Conservation (phyloP, 2,888 invertebrate genomes). For the Drosophila acutilabella region DNA sequence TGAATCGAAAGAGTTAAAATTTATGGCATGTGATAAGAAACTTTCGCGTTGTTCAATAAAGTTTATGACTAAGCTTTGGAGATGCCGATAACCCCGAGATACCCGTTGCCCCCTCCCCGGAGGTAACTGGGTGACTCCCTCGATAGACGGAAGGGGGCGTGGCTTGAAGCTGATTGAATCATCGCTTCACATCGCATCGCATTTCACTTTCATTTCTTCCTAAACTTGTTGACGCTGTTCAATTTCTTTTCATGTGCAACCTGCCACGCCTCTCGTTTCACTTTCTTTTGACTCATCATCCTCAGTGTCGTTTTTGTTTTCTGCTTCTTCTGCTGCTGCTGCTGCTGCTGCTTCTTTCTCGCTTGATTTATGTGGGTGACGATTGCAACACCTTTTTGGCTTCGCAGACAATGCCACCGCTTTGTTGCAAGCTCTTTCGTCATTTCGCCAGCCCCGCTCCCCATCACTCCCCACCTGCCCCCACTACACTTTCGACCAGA, state of each 20-base stretch:
- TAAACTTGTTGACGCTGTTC: constrained; percentile 41
- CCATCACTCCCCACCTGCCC: not conserved
- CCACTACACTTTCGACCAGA: not conserved
- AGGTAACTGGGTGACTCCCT: constrained; percentile 18
- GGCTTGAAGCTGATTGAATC: constrained; percentile 65
- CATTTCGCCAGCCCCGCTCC: constrained; percentile 12
- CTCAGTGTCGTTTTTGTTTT: constrained; percentile 6
- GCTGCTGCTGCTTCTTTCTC: not conserved
- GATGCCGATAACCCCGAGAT: constrained; percentile 29
- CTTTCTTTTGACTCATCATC: constrained; percentile 67
- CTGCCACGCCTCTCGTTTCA: constrained; percentile 57
- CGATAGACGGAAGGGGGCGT: constrained; percentile 31
- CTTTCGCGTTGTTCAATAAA: constrained; percentile 66
- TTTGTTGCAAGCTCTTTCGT: constrained; percentile 51
- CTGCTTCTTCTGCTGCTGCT: not conserved
- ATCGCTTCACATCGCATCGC: constrained; percentile 52
- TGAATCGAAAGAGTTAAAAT: constrained; percentile 24
- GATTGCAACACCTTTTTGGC: constrained; percentile 61
- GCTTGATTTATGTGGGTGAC: constrained; percentile 69
- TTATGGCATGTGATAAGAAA: constrained; percentile 56
- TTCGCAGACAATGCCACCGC: constrained; percentile 58
- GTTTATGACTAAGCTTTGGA: constrained; percentile 49
- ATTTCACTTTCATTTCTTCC: constrained; percentile 72
- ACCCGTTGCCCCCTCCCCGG: not conserved
- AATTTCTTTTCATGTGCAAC: constrained; percentile 70